phyloP scores from a whole-genome alignment of 2,113 vertebrate genomes.

The Peromyscus maniculatus region DNA sequence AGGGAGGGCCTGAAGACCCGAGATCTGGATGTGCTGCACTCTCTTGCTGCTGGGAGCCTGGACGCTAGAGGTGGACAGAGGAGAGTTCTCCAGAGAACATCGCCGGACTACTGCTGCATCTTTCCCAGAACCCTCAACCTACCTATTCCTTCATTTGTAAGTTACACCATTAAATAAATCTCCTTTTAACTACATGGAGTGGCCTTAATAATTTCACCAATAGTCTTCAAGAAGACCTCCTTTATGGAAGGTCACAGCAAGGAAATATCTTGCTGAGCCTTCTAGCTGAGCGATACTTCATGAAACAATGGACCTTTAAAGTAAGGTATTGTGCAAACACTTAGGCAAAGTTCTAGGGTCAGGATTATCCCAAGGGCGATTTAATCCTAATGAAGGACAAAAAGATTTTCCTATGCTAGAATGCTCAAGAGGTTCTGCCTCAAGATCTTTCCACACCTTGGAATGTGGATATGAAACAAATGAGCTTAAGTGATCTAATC shows the following conservation, averaged over 20 bases:
- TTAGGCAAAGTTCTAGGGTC: not conserved
- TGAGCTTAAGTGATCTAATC: not conserved
- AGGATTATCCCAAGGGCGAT: not conserved
- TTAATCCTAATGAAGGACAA: not conserved
- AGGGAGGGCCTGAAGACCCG: too few species aligned
- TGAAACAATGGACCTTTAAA: not conserved
- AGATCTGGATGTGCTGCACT: too few species aligned
- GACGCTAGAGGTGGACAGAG: too few species aligned
- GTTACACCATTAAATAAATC: too few species aligned
- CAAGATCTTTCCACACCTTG: not conserved
- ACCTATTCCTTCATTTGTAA: too few species aligned
- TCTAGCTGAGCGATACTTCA: not conserved
- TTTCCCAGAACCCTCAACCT: too few species aligned
- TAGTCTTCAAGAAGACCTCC: not conserved
- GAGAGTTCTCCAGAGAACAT: too few species aligned
- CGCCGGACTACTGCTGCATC: too few species aligned
- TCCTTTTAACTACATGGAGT: too few species aligned
- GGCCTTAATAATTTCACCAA: too few species aligned
- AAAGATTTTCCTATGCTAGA: not conserved
- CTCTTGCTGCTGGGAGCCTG: too few species aligned
- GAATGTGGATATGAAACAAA: not conserved
- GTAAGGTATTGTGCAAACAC: not conserved
- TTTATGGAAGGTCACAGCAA: constrained; percentile 2
- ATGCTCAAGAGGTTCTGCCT: not conserved
- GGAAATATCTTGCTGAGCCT: not conserved